Evolutionary conservation across 2,888 invertebrate species (phyloP), one percentile per base, ranked within the genome.

Genomic region (Laothoe populi): DNA sequence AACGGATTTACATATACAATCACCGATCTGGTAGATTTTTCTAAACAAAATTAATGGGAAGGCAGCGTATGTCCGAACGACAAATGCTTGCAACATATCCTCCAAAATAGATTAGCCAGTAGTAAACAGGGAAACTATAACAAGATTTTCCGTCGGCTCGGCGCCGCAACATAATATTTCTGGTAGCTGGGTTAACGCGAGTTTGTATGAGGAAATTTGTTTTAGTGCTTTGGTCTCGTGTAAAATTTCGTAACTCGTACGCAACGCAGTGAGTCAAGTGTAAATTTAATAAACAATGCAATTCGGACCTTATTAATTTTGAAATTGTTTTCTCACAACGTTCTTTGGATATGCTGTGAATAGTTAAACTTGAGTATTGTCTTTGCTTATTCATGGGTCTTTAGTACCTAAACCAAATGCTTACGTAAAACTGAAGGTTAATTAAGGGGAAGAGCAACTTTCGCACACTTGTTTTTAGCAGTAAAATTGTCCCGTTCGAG

Each of bases 131-230:
- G 69, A 71, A 74, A 79, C 76, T 72, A 71, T 73, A 78, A 77
- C 72, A 66, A 67, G 63, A 71, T 72, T 68, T 71, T 75, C 75
- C 73, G 72, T 74, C 71, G 70, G 71, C 67, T 72, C 72, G 76
- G 66, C 69, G 70, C 69, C 72, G 74, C 71, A 70, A 70, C 75
- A 71, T 45, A 75, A 81, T 74, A 79, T 75, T 76, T 74, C 74
- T 73, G 67, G 73, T 66, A 81, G 83, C 78, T 80, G 74, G 81
- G 80, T 82, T 82, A 81, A 81, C 78, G 79, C 74, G 71, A 70
- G 74, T 70, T 76, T 72, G 70, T 74, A 83, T 81, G 82, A 78
- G 78, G 82, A 82, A 83, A 86, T 83, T 81, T 69, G 73, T 78
- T 84, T 82, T 79, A 80, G 75, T 76, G 74, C 73, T 82, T 79